These are phyloP conservation scores for Anarhynchus alexandrinus DNA, from an alignment of 2,113 vertebrate genomes.

Conservation along the genomic window DNA sequence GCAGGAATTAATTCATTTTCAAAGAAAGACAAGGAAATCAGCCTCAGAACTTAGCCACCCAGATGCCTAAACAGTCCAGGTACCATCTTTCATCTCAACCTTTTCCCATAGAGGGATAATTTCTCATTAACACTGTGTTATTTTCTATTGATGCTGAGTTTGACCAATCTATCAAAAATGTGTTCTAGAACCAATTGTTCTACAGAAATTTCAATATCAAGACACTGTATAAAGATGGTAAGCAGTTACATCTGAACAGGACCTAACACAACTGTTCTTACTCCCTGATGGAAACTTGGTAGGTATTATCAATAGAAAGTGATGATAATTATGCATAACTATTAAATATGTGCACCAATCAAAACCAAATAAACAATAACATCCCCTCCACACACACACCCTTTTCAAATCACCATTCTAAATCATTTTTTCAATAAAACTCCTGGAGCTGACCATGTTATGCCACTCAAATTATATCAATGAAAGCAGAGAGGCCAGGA, in stretches of 20 bases:
- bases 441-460: not conserved
- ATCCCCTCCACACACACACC: too few relatives aligned
- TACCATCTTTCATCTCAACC: not conserved
- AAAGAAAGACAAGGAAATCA: not conserved
- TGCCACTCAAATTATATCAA: not conserved
- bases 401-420: not conserved
- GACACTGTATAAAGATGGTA: not conserved
- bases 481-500: not conserved
- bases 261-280: not conserved
- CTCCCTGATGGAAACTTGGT: not conserved
- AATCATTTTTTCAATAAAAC: not conserved
- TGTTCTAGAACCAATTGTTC: not conserved
- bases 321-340: not conserved
- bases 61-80: not conserved
- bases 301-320: not conserved
- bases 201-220: not conserved
- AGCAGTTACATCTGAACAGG: not conserved
- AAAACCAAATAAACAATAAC: not conserved
- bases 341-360: not conserved
- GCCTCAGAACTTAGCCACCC: not conserved
- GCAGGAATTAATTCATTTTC: not conserved
- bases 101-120: not conserved
- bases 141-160: not conserved
- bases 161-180: not conserved
- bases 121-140: not conserved